Evolutionary conservation across 2,113 vertebrate species (phyloP).

Genomic region (Coreoperca whiteheadi): DNA sequence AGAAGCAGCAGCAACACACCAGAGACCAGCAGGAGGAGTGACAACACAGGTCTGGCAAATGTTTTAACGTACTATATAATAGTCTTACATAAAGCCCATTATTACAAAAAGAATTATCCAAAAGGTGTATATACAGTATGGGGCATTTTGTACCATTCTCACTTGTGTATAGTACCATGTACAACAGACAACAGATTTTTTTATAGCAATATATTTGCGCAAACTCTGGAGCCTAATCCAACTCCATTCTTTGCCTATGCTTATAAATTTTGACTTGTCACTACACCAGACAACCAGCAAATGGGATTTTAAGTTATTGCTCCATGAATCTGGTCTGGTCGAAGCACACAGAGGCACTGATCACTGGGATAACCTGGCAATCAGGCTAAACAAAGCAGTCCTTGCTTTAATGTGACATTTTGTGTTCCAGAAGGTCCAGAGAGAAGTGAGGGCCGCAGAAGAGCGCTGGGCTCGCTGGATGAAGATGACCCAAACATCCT

Average conservation of each 20-base stretch:
- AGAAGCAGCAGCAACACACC: slow-evolving; percentile 89
- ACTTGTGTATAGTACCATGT: neutral
- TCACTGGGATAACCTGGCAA: slow-evolving; percentile 38
- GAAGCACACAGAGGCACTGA: slow-evolving; percentile 12
- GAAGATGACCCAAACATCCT: slow-evolving; percentile 99
- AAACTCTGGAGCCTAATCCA: neutral
- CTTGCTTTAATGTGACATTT: slow-evolving; percentile 9
- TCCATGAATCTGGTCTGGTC: slow-evolving; percentile 47
- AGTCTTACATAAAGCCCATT: neutral
- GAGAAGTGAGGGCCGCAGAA: slow-evolving; percentile 84
- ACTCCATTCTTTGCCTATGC: slow-evolving; percentile 17
- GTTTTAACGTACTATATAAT: neutral
- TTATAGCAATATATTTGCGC: neutral
- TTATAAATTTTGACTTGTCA: slow-evolving; percentile 40
- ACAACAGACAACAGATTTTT: neutral
- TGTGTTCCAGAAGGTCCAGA: slow-evolving; percentile 83
- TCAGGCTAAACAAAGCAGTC: slow-evolving; percentile 10
- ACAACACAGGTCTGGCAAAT: slow-evolving; percentile 76
- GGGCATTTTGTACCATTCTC: neutral
- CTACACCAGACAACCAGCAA: slow-evolving; percentile 43
- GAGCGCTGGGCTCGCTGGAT: slow-evolving; percentile 91
- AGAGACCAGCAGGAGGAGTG: slow-evolving; percentile 89
- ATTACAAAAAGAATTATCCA: neutral
- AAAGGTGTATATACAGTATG: neutral
- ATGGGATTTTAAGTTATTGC: slow-evolving; percentile 64